Evolutionary conservation across 2,113 vertebrate genomes (phyloP), one percentile per base, ranked within the genome.

Genomic region (Rhabdomys dilectus): DNA sequence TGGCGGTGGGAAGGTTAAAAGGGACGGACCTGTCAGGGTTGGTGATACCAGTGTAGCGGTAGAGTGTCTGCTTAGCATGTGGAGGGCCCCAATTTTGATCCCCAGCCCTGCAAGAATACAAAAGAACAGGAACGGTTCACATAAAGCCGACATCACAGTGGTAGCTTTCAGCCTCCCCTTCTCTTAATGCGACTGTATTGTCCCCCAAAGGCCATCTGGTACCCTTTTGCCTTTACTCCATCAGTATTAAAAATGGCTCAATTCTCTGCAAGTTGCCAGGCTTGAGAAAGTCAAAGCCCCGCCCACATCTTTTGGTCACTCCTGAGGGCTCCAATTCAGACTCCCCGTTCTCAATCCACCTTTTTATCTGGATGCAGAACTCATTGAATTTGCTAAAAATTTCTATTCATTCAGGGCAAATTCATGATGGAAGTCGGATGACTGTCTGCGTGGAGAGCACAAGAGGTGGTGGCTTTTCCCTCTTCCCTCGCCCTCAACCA

Each of bases 171-270:
- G 12, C 3, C 0, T 91, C 42, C 51, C 64, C 26, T 86, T 91
- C 64, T 87, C 89, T 77, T 92, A 31, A 76, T 87, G 82, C 81
- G 91, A 94, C 85, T 68, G 75, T 58, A 48, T 70, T 53, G 53
- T 68, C 85, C 91, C 91, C 88, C 92, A 95, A 56, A 48, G 19
- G 56, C 94, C 96, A 93, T 68, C 96, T 97, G 96, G 34, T 89
- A 51, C 64, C 77, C 68, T 85, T 60, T 58, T 58, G 73, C 73
- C 82, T 86, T 82, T 84, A 42, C 7, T 13, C 70, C 60, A 81
- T 78, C 48, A 21, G 5, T 7, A 24, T 93, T 80, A 34, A 26
- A 73, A 88, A 85, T 1, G 31, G 68, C 73, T 85, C 34, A 31
- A 70, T 45, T 42, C 58, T 85, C 51, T 36, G 92, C 62, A 84